Evolutionary conservation across 2,888 invertebrate species (phyloP), one percentile per base, ranked within the genome.

Genomic region (Calliopum simillimum): DNA sequence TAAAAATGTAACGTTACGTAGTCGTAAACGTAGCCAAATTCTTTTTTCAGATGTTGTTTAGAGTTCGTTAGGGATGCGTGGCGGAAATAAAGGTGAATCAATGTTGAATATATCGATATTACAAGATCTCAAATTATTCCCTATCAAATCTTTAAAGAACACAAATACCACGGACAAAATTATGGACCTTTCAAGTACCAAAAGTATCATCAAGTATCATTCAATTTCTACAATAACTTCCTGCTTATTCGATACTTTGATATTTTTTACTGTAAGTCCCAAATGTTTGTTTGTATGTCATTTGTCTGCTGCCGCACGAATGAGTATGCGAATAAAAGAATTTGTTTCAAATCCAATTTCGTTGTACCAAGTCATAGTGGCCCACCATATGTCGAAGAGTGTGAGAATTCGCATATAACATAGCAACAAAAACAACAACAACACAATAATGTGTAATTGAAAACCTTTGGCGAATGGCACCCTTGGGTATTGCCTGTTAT

Each of bases 391-490:
- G 8, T 8, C 33, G 33, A 33, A 33, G 8, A 33, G 4, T 33
- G 33, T 8, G 33, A 33, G 8, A 33, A 33, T 33, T 33, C 33
- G 5, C 33, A 33, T 33, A 6, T 33, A 33, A 6, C 33, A 5
- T 8, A 3, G 8, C 1, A 33, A 33, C 33, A 33, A 33, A 5
- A 33, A 33, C 33, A 33, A n/a, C n/a, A 33, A 33, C 33, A 53
- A 73, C 69, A 76, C 74, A 78, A 81, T 84, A 81, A 84, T 83
- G 80, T 84, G 84, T 84, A 84, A 83, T 84, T 83, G 84, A 84
- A 83, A 84, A 84, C 84, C 82, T 78, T 81, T 76, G 72, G 75
- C 76, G 71, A 79, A 84, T 82, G 80, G 84, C 79, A 81, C 83
- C 79, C 82, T 71, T 68, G 82, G 82, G 83, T 66, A 64, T 53